phyloP scores from a whole-genome alignment of 2,888 invertebrate genomes.

The Resseliella maxima region DNA sequence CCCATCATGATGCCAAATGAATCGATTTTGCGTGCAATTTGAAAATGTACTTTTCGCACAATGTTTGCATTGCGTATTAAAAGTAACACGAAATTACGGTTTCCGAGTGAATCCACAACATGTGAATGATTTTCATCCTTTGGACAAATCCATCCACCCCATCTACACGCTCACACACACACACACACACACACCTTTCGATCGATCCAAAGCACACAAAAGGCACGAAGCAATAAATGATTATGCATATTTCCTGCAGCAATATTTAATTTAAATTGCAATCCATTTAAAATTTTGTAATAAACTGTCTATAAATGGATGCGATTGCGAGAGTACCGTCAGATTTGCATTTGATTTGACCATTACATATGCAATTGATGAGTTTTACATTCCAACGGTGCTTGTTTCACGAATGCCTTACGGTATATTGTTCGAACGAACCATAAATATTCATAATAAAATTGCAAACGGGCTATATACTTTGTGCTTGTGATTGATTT shows the following conservation, averaged over 20 bases:
- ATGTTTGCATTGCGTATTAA: slow-evolving; percentile 50
- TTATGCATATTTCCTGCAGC: slow-evolving; percentile 53
- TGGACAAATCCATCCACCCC: not conserved
- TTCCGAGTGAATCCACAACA: slow-evolving; percentile 49
- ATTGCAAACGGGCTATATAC: not conserved
- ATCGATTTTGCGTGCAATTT: not conserved
- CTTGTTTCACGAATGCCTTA: not conserved
- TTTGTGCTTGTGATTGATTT: slow-evolving; percentile 44
- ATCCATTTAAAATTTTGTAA: slow-evolving; percentile 53
- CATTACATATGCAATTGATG: slow-evolving; percentile 42
- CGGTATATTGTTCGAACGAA: not conserved
- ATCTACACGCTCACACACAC: not conserved
- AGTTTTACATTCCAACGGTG: slow-evolving; percentile 43
- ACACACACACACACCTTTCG: not conserved
- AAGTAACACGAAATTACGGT: slow-evolving; percentile 53
- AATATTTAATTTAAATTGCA: slow-evolving; percentile 55
- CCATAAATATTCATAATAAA: slow-evolving; percentile 53
- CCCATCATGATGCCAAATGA: not conserved
- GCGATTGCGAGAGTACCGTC: not conserved
- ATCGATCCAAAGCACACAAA: not conserved
- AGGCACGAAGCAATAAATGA: slow-evolving; percentile 50
- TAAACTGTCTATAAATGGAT: slow-evolving; percentile 36
- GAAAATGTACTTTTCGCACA: not conserved
- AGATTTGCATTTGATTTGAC: not conserved
- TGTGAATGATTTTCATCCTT: not conserved